Evolutionary conservation across 2,113 vertebrate species (phyloP).

Genomic region (Chionomys nivalis): DNA sequence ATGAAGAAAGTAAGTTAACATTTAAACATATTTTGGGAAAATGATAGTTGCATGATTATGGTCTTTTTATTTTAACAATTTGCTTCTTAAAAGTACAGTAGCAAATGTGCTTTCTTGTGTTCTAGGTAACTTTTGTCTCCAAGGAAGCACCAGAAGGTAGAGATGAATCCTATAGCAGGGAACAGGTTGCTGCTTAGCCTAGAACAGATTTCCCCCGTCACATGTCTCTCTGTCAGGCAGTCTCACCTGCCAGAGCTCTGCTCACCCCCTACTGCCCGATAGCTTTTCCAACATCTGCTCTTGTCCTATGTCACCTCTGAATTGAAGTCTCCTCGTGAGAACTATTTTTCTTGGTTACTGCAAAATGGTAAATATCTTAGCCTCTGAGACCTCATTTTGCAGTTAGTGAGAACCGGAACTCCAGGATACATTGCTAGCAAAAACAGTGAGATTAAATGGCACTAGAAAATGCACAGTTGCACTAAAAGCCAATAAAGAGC

Average conservation of each 20-base stretch:
- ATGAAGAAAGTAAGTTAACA: neutral
- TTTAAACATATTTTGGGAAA: neutral
- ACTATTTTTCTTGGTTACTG: neutral
- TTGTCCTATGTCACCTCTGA: accelerated
- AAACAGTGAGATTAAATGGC: neutral
- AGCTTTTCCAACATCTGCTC: neutral
- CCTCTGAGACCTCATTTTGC: neutral
- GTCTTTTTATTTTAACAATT: neutral
- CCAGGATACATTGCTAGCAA: neutral
- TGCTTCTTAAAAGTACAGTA: neutral
- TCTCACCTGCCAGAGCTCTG: neutral
- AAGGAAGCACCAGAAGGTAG: neutral
- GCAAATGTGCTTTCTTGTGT: neutral
- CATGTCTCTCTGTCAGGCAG: neutral
- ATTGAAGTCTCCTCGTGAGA: neutral
- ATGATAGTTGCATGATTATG: neutral
- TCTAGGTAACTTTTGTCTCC: neutral
- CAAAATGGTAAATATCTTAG: neutral
- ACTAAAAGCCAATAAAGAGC: neutral
- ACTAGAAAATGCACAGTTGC: neutral
- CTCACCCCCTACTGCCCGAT: neutral
- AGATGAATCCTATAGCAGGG: neutral
- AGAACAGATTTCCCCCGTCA: accelerated
- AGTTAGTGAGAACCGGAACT: neutral
- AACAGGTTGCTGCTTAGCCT: neutral